These are phyloP conservation scores for Phorcus lineatus DNA, from an alignment of 2,888 invertebrate genomes.

Conservation along the genomic window DNA sequence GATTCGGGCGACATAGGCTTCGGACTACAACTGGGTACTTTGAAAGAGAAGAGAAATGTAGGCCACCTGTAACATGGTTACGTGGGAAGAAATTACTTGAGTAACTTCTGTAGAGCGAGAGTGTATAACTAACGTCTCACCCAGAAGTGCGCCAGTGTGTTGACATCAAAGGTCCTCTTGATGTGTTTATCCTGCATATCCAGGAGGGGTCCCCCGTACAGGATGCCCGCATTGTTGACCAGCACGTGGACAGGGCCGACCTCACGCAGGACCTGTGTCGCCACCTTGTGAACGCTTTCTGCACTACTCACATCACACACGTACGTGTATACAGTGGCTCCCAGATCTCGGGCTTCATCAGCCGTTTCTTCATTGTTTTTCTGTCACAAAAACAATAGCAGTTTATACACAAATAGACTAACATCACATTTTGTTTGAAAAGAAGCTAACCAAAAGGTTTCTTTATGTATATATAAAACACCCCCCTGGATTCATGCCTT, in stretches of 20 bases:
- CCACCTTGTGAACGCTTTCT: slow-evolving; percentile 47
- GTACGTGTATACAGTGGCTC: slow-evolving; percentile 57
- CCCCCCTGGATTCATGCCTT: too few species aligned
- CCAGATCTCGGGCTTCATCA: slow-evolving; percentile 48
- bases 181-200: slow-evolving; percentile 57
- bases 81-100: too few species aligned
- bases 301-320: slow-evolving; percentile 64
- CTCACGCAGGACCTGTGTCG: slow-evolving; percentile 51
- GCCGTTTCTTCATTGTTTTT: slow-evolving; percentile 58
- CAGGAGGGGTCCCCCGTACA: slow-evolving; percentile 58
- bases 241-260: slow-evolving; percentile 54
- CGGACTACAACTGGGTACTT: too few species aligned
- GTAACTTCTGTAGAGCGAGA: too few species aligned
- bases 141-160: slow-evolving; percentile 67
- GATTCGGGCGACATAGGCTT: too few species aligned
- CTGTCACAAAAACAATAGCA: slow-evolving; percentile 38
- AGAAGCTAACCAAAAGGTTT: too few species aligned
- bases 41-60: too few species aligned
- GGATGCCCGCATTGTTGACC: slow-evolving; percentile 68
- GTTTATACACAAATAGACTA: not conserved
- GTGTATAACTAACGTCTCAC: too few species aligned
- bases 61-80: too few species aligned
- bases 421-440: too few species aligned
- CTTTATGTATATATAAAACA: too few species aligned
- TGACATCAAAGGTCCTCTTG: slow-evolving; percentile 61